A percentile compares a stretch with the other conserved stretches of the same genome.
phyloP scores from a whole-genome alignment of 2,888 invertebrate species.

The Melitaea athalia region DNA sequence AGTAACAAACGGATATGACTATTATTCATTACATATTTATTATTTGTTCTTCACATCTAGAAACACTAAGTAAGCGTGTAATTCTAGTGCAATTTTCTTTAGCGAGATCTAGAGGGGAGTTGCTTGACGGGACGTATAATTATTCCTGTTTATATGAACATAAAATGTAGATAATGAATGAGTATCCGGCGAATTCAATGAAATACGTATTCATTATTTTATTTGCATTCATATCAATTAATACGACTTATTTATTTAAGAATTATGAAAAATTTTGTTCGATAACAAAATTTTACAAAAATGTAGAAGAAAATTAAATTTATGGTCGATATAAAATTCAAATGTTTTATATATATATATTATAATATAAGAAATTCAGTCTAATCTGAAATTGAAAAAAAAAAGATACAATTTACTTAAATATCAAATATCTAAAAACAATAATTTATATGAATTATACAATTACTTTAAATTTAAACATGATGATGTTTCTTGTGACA shows the following conservation, averaged over 20 bases:
- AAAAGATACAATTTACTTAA: no score
- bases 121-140: slow-evolving; percentile 17
- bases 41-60: slow-evolving; percentile 2
- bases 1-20: no score
- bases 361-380: no score
- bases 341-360: no score
- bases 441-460: background rate
- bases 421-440: background rate
- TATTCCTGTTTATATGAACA: slow-evolving; percentile 17
- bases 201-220: background rate
- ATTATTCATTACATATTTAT: background rate
- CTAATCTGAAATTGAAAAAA: no score
- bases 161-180: slow-evolving; percentile 7
- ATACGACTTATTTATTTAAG: background rate
- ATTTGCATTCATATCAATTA: background rate
- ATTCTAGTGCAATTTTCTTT: slow-evolving; percentile 23
- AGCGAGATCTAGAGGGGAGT: slow-evolving; percentile 9
- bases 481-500: background rate
- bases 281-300: no score
- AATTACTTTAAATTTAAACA: background rate
- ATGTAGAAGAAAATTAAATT: background rate
- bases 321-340: background rate
- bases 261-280: background rate
- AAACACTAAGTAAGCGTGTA: slow-evolving; percentile 17
- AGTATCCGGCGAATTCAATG: slow-evolving; percentile 12